A percentile compares a stretch with the other conserved stretches of the same genome.
phyloP scores from a whole-genome alignment of 2,113 vertebrate genomes.

The Microcebus murinus region DNA sequence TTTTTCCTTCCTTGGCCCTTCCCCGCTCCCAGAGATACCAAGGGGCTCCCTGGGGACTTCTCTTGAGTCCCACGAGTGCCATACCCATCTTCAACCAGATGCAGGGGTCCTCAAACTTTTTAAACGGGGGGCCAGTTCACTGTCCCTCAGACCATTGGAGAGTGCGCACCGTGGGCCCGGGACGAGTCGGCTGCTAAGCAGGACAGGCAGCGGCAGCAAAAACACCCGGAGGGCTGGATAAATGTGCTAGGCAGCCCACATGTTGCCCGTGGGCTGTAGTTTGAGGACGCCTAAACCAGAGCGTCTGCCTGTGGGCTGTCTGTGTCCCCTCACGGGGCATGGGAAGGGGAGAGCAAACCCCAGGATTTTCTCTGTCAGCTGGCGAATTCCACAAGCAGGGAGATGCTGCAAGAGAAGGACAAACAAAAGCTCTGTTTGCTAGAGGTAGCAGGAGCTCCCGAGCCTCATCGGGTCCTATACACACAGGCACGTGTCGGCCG shows the following conservation, averaged over 20 bases:
- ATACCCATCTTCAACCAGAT: background rate
- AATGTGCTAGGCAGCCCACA: too few relatives aligned
- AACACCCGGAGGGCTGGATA: too few relatives aligned
- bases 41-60: background rate
- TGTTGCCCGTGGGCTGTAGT: too few relatives aligned
- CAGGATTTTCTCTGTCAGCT: background rate
- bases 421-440: background rate
- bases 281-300: too few relatives aligned
- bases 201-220: too few relatives aligned
- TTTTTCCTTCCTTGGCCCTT: background rate
- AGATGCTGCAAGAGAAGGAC: background rate
- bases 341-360: background rate
- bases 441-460: background rate
- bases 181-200: too few relatives aligned
- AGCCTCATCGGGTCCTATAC: fast-evolving
- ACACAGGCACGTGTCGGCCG: background rate
- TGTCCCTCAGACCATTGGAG: too few relatives aligned
- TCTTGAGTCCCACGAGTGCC: background rate
- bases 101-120: too few relatives aligned
- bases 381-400: background rate
- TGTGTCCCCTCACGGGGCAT: fast-evolving
- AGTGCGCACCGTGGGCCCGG: too few relatives aligned
- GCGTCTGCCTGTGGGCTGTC: background rate
- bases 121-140: too few relatives aligned
- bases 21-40: background rate